Conservation (phyloP, 2,888 invertebrate species). For the Eremobia ochroleuca region DNA sequence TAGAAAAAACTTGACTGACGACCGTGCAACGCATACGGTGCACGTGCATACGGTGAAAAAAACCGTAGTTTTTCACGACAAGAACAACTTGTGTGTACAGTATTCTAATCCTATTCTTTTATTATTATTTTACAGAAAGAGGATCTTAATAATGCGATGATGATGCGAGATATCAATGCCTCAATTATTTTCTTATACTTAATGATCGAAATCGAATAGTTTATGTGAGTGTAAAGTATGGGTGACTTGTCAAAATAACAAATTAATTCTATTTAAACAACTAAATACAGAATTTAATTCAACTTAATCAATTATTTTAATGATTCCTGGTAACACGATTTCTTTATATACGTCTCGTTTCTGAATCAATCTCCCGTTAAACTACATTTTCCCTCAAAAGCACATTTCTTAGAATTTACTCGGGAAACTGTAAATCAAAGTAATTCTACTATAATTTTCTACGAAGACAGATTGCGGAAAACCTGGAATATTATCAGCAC, state of each 20-base stretch:
- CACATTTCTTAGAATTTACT: conserved; percentile 1
- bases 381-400: conserved; percentile 3
- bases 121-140: background rate
- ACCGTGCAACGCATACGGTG: too few relatives aligned
- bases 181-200: too few relatives aligned
- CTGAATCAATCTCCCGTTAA: background rate
- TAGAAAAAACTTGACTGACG: background rate
- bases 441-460: background rate
- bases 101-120: background rate
- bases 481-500: background rate
- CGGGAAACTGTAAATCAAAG: background rate
- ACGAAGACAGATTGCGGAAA: background rate
- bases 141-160: too few relatives aligned
- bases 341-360: too few relatives aligned
- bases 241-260: background rate
- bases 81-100: background rate
- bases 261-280: too few relatives aligned
- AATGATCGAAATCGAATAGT: too few relatives aligned
- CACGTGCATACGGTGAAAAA: background rate
- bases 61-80: background rate
- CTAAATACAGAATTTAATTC: too few relatives aligned
- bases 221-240: too few relatives aligned
- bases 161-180: too few relatives aligned
- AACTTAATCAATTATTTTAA: background rate
- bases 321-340: conserved; percentile 2